Evolutionary conservation across 1,140 invertebrate genomes (phyloP).

Genomic region (Macrosteles quadrilineatus): DNA sequence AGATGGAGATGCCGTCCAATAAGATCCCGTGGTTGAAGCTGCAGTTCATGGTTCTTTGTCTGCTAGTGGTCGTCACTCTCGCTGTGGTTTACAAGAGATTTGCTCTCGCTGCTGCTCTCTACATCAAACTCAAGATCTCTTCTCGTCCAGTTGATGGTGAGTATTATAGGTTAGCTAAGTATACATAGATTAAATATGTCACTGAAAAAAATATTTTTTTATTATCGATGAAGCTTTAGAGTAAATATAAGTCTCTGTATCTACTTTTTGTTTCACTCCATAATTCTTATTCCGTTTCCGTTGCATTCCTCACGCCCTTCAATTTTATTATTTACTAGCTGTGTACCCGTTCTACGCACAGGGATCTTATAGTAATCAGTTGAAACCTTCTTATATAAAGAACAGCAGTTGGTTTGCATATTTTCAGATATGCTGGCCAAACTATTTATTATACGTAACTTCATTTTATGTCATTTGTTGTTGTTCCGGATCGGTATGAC

Average conservation of each 20-base stretch:
- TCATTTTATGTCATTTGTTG: too few species aligned
- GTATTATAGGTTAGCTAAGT: background rate
- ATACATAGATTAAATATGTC: background rate
- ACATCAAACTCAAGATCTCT: background rate
- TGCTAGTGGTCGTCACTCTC: constrained; percentile 34
- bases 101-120: constrained; percentile 39
- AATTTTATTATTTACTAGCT: background rate
- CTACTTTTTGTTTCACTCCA: background rate
- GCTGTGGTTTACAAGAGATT: constrained; percentile 34
- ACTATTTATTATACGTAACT: too few species aligned
- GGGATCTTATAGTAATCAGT: too few species aligned
- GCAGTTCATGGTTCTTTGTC: constrained; percentile 32
- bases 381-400: too few species aligned
- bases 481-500: too few species aligned
- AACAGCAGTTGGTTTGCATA: too few species aligned
- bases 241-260: background rate
- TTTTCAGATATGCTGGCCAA: background rate
- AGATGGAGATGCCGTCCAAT: constrained; percentile 20
- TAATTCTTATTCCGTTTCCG: background rate
- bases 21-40: constrained; percentile 34
- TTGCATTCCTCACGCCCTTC: background rate
- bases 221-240: background rate
- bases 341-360: too few species aligned
- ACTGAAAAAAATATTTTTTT: background rate
- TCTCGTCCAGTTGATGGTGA: background rate